Evolutionary conservation across 23 tunicate species (phyloP).

Genomic region (Ciona savignyi): DNA sequence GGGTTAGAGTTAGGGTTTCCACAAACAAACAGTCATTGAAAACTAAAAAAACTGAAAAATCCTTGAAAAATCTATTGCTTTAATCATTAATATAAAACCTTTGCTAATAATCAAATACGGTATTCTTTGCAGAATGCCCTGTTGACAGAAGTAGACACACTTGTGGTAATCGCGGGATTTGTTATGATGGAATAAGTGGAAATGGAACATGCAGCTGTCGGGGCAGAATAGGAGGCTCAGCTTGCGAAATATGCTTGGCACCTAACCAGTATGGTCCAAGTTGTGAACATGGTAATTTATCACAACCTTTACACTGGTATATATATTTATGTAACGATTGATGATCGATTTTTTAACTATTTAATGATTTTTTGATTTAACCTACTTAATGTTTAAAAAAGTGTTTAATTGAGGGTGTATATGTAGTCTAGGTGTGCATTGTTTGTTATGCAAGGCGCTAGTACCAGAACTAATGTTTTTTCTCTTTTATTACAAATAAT

Average conservation of each 20-base stretch:
- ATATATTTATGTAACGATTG: no score
- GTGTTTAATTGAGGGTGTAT: background rate
- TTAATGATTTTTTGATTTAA: no score
- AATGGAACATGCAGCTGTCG: constrained; percentile 69
- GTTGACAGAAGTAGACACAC: background rate
- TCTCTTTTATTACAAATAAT: constrained; percentile 3
- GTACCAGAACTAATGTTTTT: background rate
- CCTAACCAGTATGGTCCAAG: constrained; percentile 49
- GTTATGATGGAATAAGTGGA: constrained; percentile 67
- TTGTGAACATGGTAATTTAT: constrained; percentile 52
- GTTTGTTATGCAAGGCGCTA: background rate
- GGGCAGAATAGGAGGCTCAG: constrained; percentile 47
- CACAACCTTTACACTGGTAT: no score
- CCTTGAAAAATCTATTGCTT: background rate
- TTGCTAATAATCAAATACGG: background rate
- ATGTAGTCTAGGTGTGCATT: background rate
- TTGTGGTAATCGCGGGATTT: constrained; percentile 47
- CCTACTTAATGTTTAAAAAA: no score
- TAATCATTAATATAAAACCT: background rate
- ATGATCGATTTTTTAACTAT: no score
- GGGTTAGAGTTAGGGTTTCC: no score
- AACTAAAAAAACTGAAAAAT: no score
- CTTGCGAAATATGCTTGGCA: constrained; percentile 48
- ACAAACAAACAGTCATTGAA: no score
- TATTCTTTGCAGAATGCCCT: constrained; percentile 6